Conservation (phyloP, 2,888 invertebrate genomes). For the Mactromeris polynyma region DNA sequence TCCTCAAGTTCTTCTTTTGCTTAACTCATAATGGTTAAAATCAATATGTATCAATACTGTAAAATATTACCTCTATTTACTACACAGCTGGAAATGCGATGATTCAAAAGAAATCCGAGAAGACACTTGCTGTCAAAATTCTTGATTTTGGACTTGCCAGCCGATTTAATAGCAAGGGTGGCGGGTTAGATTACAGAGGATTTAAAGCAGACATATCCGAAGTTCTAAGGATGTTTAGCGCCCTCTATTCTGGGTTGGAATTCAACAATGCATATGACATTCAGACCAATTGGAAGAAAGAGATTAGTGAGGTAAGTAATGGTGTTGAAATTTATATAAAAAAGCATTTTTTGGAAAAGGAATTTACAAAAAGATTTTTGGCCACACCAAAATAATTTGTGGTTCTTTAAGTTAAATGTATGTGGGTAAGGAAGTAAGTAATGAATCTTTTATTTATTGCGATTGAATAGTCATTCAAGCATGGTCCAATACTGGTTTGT, state of each 20-base stretch:
- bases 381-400: too few relatives aligned
- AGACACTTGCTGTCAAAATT: conserved; percentile 69
- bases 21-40: too few relatives aligned
- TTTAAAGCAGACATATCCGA: conserved; percentile 71
- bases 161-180: conserved; percentile 33
- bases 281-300: conserved; percentile 60
- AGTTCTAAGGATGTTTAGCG: conserved; percentile 74
- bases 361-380: too few relatives aligned
- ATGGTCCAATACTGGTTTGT: too few relatives aligned
- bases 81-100: conserved; percentile 77
- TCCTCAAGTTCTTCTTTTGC: too few relatives aligned
- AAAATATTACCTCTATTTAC: neutral
- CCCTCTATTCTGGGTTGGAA: conserved; percentile 73
- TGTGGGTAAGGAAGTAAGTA: too few relatives aligned
- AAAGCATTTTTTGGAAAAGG: too few relatives aligned
- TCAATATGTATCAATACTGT: too few relatives aligned
- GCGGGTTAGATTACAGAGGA: conserved; percentile 46
- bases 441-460: too few relatives aligned
- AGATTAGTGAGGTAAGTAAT: conserved; percentile 41
- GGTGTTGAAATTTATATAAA: too few relatives aligned
- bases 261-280: conserved; percentile 71
- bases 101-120: conserved; percentile 64
- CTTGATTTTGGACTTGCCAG: conserved; percentile 78
- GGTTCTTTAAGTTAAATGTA: too few relatives aligned
- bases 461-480: too few relatives aligned